Base-by-base conservation (phyloP, 2,888 invertebrate genomes). In the Plusia festucae region DNA sequence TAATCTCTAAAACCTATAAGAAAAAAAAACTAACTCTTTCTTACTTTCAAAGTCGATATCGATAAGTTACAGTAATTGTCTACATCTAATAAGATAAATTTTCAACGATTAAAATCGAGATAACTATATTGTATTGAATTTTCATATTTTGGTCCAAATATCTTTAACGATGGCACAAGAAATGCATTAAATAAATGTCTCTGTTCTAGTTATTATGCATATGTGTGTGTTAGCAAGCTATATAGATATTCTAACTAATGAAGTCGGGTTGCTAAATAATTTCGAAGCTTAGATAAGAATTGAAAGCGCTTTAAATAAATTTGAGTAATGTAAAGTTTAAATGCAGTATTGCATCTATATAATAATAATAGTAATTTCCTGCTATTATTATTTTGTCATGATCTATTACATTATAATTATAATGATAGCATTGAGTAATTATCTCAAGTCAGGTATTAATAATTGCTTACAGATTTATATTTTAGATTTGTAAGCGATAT, bases 211-310 rank as follows among this genome's bases (percentile, higher is more conserved):
- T 40, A 30, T 46, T 30, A 64, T 58, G 22, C 18, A 40, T 32
- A 30, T 70, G 30, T 51, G 34, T 68, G 34, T 63, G 60, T 64
- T 64, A 74, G 63, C 57, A 70, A 60, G 57, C 54, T 22, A 52
- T 62, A 27, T 34, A 56, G 3, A 61, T 59, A 44, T 51, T 15
- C 32, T 40, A 51, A 15, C 11, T 11, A 5, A 4, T 53, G 13
- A 65, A 32, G 75, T 70, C 59, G 73, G 76, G 65, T 20, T 71
- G 53, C 62, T 18, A 49, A 49, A 49, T 11, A 49, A 49, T 18
- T 49, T 20, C 2, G 11, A 49, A 20, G 46, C 40, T 40, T 18
- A 46, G 18, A 46, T 20, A 49, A 18, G 18, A 20, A 49, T 49
- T 9, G 20, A 49, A 40, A 40, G 40, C 40, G 7, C n/a, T 15